Evolutionary conservation across 2,888 invertebrate genomes (phyloP), one percentile per base, ranked within the genome.

Genomic region (Cataglyphis livida): DNA sequence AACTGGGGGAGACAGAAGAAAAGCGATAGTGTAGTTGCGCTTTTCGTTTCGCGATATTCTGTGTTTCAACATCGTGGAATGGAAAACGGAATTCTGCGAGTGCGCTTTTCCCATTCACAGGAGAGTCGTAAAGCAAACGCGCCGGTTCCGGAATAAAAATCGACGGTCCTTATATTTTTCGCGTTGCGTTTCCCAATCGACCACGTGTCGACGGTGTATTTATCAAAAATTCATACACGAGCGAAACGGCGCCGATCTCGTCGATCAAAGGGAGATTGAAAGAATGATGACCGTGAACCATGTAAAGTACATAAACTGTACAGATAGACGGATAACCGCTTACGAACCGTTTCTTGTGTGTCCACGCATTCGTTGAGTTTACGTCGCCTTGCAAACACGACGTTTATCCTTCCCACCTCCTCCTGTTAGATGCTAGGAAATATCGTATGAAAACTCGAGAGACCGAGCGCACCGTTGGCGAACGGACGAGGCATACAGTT

Each of bases 101-200:
- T 28, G 51, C 59, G 79, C 79, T 54, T 82, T 61, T 12, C 35
- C 84, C 75, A 79, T 82, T 81, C 87, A 66, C 71, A 35, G 21
- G 59, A 10, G 61, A 41, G 70, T 76, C 82, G 73, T 87, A 83
- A 87, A 87, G 62, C 79, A 66, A 66, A 71, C 78, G 78, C 57
- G 21, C 78, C 41, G 41, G 15, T 41, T 57, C 32, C 59, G 71
- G 71, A 79, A 78, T 70, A 70, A 70, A 70, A 78, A 78, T 44
- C 32, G 59, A 21, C n/a, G 25, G 59, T 59, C 71, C 78, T 79
- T 79, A 79, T 59, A 71, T 61, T 59, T 78, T 70, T 78, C 70
- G 68, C 57, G 57, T 78, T 54, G 68, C n/a, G 68, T 78, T 68
- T 57, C 68, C 44, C 68, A 35, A 41, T 70, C 70, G 78, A 70